Conservation (phyloP, 2,797 vertebrate species). For the Sebastes melanostomus region DNA sequence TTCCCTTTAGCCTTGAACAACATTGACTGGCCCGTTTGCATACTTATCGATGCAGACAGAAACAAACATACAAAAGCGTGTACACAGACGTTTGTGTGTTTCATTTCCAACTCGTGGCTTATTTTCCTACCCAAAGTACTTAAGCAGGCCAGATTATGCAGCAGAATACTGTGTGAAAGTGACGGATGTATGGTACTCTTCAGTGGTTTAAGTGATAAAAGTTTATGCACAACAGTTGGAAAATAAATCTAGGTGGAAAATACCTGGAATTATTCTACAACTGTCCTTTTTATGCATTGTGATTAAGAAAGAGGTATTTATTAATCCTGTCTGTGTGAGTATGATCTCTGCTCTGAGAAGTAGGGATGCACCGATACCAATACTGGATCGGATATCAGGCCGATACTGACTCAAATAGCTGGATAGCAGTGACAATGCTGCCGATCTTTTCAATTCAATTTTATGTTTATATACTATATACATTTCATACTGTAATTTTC, state of each 20-base stretch:
- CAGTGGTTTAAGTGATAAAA: background rate
- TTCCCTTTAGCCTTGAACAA: constrained; percentile 24
- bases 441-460: too few species aligned
- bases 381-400: too few species aligned
- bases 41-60: constrained; percentile 8
- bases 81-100: background rate
- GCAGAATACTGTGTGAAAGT: background rate
- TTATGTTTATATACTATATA: too few species aligned
- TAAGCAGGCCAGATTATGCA: background rate
- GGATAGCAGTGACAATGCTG: too few species aligned
- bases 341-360: constrained; percentile 16
- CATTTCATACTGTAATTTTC: too few species aligned
- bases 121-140: background rate
- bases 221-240: background rate
- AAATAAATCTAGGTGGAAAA: background rate
- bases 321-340: constrained; percentile 13
- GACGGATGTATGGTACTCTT: background rate
- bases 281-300: background rate
- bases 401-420: too few species aligned
- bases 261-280: background rate
- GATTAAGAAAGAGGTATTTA: constrained; percentile 1
- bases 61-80: background rate
- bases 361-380: too few species aligned
- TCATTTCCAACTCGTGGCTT: background rate
- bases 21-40: background rate